Percentiles rank a stretch among this genome's conserved stretches.
Conservation (phyloP, 2,888 invertebrate species). For the Macrophya annulata region DNA sequence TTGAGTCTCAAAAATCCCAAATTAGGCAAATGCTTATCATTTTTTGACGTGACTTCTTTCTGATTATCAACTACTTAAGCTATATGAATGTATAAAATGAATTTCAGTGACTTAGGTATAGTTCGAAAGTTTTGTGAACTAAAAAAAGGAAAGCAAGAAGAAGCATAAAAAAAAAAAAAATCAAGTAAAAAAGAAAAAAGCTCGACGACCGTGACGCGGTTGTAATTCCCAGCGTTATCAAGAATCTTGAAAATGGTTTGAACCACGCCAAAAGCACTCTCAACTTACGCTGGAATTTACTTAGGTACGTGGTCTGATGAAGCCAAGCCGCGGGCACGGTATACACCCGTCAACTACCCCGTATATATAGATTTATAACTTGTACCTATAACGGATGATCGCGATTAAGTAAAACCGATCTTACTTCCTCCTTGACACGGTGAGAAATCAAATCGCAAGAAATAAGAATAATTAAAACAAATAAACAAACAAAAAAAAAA, state of each 20-base stretch:
- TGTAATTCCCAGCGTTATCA: constrained; percentile 36
- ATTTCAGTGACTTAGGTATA: neutral
- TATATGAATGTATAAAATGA: neutral
- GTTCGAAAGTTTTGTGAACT: neutral
- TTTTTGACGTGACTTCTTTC: neutral
- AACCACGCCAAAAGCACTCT: neutral
- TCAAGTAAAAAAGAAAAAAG: neutral
- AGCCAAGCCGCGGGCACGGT: neutral
- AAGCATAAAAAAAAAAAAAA: neutral
- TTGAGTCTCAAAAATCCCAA: neutral
- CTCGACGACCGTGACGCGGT: neutral
- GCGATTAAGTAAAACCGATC: neutral
- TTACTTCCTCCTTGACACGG: neutral
- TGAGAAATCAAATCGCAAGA: neutral
- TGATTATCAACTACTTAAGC: neutral
- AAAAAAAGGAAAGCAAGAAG: neutral
- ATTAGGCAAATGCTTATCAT: too few relatives aligned
- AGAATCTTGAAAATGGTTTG: constrained; percentile 39
- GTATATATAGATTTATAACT: neutral
- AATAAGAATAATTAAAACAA: too few relatives aligned
- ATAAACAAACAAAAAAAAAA: too few relatives aligned
- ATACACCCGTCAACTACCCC: neutral
- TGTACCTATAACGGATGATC: constrained; percentile 1
- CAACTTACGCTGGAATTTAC: constrained; percentile 24
- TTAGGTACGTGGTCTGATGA: constrained; percentile 23